These are phyloP conservation scores for Kryptopterus vitreolus DNA, from an alignment of 2,797 vertebrate genomes.

Conservation along the genomic window DNA sequence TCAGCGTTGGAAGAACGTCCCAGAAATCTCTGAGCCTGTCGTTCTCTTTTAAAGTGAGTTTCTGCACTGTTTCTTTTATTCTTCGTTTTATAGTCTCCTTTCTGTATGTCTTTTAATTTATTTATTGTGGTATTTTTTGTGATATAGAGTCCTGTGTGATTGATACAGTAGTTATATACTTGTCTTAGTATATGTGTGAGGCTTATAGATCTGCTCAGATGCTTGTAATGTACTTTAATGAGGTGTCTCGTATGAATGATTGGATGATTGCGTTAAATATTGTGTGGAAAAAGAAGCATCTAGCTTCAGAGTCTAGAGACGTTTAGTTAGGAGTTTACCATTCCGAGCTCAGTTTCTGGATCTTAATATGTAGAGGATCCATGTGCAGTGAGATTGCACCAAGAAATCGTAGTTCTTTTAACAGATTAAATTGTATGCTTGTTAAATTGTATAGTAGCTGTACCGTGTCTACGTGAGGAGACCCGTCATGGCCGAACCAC, in stretches of 20 bases:
- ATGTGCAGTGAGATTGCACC: background rate
- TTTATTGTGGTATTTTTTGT: background rate
- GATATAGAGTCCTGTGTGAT: background rate
- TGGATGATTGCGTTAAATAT: too few species aligned
- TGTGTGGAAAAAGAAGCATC: constrained; percentile 18
- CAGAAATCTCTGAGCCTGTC: constrained; percentile 29
- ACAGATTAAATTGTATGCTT: too few species aligned
- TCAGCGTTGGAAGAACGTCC: constrained; percentile 3
- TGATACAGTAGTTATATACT: background rate
- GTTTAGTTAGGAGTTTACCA: constrained; percentile 55
- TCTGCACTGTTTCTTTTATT: background rate
- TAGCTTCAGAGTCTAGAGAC: constrained; percentile 34
- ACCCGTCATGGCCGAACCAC: background rate
- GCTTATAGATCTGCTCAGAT: too few species aligned
- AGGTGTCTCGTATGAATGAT: background rate
- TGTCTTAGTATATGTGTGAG: too few species aligned
- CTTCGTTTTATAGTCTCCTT: constrained; percentile 13
- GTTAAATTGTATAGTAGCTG: too few species aligned
- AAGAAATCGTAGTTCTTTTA: too few species aligned
- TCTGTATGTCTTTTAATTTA: background rate
- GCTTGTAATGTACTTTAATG: too few species aligned
- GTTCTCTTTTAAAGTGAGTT: constrained; percentile 65
- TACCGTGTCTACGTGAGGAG: too few species aligned
- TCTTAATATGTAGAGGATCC: background rate
- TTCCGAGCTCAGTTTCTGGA: background rate